These are phyloP conservation scores for Platygyra sinensis DNA, from an alignment of 64 coral and sea anemone genomes.

Conservation along the genomic window DNA sequence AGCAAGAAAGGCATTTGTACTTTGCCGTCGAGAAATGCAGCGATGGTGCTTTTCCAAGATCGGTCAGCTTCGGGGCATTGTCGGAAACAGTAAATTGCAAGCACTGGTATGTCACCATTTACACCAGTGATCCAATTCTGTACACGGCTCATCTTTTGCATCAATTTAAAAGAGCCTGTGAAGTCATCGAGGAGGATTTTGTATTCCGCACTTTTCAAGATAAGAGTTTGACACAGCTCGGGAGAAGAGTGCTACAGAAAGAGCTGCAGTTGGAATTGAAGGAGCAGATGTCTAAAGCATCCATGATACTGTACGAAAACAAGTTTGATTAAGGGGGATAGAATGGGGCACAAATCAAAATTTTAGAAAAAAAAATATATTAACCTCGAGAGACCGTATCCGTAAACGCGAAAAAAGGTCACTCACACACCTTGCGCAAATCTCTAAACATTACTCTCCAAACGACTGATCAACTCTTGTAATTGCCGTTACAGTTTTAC, in stretches of 20 bases:
- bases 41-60: slow-evolving; percentile 11
- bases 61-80: slow-evolving; percentile 42
- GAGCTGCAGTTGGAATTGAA: slow-evolving; percentile 35
- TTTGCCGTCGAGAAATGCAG: slow-evolving; percentile 17
- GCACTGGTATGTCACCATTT: slow-evolving; percentile 6
- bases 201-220: not conserved
- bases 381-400: too few species aligned
- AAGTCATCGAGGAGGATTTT: slow-evolving; percentile 6
- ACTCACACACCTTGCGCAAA: too few species aligned
- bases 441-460: too few species aligned
- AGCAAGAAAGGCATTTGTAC: slow-evolving; percentile 22
- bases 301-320: too few species aligned
- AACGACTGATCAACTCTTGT: too few species aligned
- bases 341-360: too few species aligned
- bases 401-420: too few species aligned
- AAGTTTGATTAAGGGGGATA: too few species aligned
- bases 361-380: too few species aligned
- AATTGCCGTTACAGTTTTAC: too few species aligned
- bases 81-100: not conserved
- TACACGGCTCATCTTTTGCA: slow-evolving; percentile 21
- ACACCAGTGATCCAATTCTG: slow-evolving; percentile 15
- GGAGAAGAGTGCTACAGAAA: slow-evolving; percentile 50
- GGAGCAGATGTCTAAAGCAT: not conserved
- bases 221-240: slow-evolving; percentile 23
- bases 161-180: slow-evolving; percentile 17